Conservation (phyloP, 2,797 vertebrate genomes). For the Pterois miles region DNA sequence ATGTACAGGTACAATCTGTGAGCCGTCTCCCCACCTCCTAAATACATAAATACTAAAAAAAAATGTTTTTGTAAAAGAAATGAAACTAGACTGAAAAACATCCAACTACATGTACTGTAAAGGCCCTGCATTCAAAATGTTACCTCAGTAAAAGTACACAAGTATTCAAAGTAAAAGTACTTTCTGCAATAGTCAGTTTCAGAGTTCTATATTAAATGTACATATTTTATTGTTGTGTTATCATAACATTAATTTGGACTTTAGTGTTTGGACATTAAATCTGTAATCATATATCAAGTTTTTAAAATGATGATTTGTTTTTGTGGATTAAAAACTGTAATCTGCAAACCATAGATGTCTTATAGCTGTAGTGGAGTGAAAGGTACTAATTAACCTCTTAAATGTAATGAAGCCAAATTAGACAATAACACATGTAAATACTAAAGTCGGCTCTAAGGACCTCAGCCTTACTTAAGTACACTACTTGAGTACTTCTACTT, state of each 20-base stretch:
- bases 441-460: neutral
- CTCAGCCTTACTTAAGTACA: neutral
- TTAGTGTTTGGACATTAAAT: neutral
- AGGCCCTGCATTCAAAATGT: neutral
- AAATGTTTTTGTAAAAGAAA: neutral
- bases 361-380: neutral
- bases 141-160: neutral
- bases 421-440: neutral
- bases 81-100: neutral
- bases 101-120: neutral
- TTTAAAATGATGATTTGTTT: neutral
- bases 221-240: neutral
- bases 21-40: neutral
- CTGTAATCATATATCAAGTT: neutral
- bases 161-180: neutral
- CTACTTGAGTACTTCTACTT: neutral
- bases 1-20: too few species aligned
- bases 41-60: neutral
- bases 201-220: neutral
- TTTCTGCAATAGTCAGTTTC: neutral
- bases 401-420: neutral
- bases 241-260: neutral
- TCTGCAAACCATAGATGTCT: neutral
- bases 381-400: rapidly evolving
- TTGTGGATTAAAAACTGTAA: neutral